Conservation (phyloP, 1,140 invertebrate species). For the Cydia strobilella region DNA sequence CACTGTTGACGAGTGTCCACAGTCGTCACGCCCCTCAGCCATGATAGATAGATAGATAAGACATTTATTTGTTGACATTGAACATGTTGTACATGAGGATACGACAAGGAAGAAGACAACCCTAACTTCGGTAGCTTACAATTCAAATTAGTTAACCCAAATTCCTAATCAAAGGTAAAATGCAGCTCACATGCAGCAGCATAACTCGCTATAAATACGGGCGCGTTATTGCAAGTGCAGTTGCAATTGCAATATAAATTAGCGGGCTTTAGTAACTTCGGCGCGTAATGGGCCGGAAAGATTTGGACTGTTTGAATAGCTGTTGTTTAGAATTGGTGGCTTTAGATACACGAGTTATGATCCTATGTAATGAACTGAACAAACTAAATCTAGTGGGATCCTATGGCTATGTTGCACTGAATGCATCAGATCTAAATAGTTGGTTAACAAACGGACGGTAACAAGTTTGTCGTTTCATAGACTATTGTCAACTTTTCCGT, state of each 20-base stretch:
- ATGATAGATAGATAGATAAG: too few relatives aligned
- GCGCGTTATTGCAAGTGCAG: slow-evolving; percentile 11
- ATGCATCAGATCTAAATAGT: neutral
- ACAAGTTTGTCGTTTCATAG: neutral
- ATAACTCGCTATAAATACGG: slow-evolving; percentile 21
- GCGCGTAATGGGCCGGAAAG: slow-evolving; percentile 27
- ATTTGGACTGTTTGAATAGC: slow-evolving; percentile 18
- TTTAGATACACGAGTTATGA: slow-evolving; percentile 5
- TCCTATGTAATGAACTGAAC: neutral
- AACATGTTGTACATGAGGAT: too few relatives aligned
- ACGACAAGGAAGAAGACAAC: too few relatives aligned
- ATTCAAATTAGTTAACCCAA: neutral
- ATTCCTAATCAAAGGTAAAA: slow-evolving; percentile 16
- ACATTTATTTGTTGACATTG: too few relatives aligned
- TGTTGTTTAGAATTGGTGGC: slow-evolving; percentile 18
- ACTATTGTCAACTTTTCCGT: neutral
- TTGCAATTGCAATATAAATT: slow-evolving; percentile 30
- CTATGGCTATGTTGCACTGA: too few relatives aligned
- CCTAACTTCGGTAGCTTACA: neutral
- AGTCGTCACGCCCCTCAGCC: too few relatives aligned
- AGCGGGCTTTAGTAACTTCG: slow-evolving; percentile 27
- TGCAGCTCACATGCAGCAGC: slow-evolving; percentile 6
- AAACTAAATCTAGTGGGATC: neutral
- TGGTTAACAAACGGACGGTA: neutral
- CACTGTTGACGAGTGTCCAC: too few relatives aligned